These are phyloP conservation scores for Drosophila tani DNA, from an alignment of 1,140 invertebrate genomes.

Conservation along the genomic window DNA sequence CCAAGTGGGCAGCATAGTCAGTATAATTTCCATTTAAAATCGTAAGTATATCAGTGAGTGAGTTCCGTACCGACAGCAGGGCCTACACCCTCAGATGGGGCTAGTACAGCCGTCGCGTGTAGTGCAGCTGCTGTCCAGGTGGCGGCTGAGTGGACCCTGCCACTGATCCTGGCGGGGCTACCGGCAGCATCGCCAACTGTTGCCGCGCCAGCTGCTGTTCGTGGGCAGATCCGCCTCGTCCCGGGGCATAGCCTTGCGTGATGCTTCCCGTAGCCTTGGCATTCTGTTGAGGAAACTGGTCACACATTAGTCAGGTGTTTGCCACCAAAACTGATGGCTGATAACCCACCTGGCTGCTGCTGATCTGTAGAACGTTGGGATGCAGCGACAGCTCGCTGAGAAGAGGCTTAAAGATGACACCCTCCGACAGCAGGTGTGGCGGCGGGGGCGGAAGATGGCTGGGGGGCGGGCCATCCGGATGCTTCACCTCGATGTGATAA, in stretches of 20 bases:
- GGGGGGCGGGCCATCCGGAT: slow-evolving; percentile 54
- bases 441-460: slow-evolving; percentile 62
- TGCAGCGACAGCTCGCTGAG: slow-evolving; percentile 72
- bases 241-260: slow-evolving; percentile 78
- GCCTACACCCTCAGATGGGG: slow-evolving; percentile 10
- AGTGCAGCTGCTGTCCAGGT: slow-evolving; percentile 73
- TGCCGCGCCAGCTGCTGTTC: slow-evolving; percentile 74
- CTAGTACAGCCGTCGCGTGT: slow-evolving; percentile 71
- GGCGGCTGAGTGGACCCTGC: slow-evolving; percentile 49
- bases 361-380: slow-evolving; percentile 81
- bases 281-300: slow-evolving; percentile 55
- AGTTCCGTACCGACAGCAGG: slow-evolving; percentile 35
- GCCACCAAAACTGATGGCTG: background rate
- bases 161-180: slow-evolving; percentile 38
- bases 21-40: slow-evolving; percentile 66
- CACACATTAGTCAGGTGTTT: slow-evolving; percentile 2
- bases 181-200: slow-evolving; percentile 71
- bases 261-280: slow-evolving; percentile 75
- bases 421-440: slow-evolving; percentile 65
- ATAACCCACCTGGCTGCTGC: slow-evolving; percentile 65
- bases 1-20: slow-evolving; percentile 57
- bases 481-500: slow-evolving; percentile 81
- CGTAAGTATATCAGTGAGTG: slow-evolving; percentile 64
- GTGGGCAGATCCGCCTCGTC: slow-evolving; percentile 58
- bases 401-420: slow-evolving; percentile 74